A percentile compares a stretch with the other conserved stretches of the same genome.
Evolutionary conservation across 2,797 vertebrate species (phyloP).

Genomic region (Schizopygopsis malacanthus): DNA sequence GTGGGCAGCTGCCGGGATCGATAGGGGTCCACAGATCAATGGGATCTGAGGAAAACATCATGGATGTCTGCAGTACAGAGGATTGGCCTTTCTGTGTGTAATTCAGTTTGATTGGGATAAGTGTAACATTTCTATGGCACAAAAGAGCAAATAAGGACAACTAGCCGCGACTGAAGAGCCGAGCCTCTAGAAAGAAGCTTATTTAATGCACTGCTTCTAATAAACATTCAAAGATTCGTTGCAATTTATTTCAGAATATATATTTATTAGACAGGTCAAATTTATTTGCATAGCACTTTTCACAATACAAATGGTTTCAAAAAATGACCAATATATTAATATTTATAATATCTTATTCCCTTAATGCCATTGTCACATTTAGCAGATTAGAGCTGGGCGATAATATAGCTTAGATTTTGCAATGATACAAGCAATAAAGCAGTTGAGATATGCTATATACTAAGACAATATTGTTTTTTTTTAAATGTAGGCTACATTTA

Average conservation of each 20-base stretch:
- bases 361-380: neutral
- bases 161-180: neutral
- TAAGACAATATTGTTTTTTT: too few species aligned
- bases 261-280: neutral
- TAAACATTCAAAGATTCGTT: neutral
- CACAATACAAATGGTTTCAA: neutral
- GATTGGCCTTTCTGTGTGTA: neutral
- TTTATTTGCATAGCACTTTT: neutral
- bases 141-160: constrained; percentile 39
- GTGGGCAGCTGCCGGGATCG: neutral
- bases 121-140: neutral
- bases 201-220: neutral
- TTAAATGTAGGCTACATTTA: too few species aligned
- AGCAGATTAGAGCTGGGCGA: neutral
- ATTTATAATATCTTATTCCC: neutral
- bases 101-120: constrained; percentile 16
- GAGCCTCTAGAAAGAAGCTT: neutral
- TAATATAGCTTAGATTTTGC: neutral
- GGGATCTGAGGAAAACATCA: constrained; percentile 24
- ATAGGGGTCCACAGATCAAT: constrained; percentile 37
- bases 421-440: neutral
- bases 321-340: neutral
- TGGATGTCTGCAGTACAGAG: constrained; percentile 11
- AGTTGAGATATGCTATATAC: neutral
- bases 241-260: neutral